These are phyloP conservation scores for Scaptomyza parva DNA, from an alignment of 2,888 invertebrate genomes.

Conservation along the genomic window DNA sequence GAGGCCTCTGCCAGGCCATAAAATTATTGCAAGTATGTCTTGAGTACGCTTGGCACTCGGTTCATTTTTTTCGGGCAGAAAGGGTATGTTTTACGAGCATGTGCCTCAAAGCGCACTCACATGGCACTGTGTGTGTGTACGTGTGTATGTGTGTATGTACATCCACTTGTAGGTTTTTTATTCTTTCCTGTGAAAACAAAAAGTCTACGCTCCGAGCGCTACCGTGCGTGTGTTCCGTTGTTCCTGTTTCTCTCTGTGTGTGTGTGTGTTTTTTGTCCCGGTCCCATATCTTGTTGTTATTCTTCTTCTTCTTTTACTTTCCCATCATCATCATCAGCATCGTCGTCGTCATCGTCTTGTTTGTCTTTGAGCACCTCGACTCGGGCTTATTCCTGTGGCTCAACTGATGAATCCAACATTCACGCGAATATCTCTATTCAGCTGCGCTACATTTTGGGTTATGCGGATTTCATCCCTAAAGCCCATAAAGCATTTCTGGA, in stretches of 20 bases:
- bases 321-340: slow-evolving; percentile 8
- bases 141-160: slow-evolving; percentile 36
- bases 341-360: slow-evolving; percentile 12
- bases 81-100: slow-evolving; percentile 75
- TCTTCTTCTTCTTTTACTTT: slow-evolving; percentile 19
- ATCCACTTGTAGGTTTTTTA: slow-evolving; percentile 75
- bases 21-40: slow-evolving; percentile 79
- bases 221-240: slow-evolving; percentile 60
- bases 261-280: slow-evolving; percentile 9
- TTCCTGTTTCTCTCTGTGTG: slow-evolving; percentile 45
- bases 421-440: slow-evolving; percentile 27
- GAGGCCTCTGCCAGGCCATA: slow-evolving; percentile 71
- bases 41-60: slow-evolving; percentile 76
- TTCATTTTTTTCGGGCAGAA: slow-evolving; percentile 59
- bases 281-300: slow-evolving; percentile 26
- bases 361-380: slow-evolving; percentile 37
- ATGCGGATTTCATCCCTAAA: slow-evolving; percentile 30
- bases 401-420: slow-evolving; percentile 46
- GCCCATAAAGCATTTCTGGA: slow-evolving; percentile 26
- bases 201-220: slow-evolving; percentile 62
- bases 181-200: slow-evolving; percentile 74
- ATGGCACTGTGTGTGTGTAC: slow-evolving; percentile 25
- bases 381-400: slow-evolving; percentile 44
- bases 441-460: slow-evolving; percentile 35
- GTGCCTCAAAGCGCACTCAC: slow-evolving; percentile 63